Evolutionary conservation across 2,797 vertebrate genomes (phyloP).

Genomic region (Phoxinus dragarum): DNA sequence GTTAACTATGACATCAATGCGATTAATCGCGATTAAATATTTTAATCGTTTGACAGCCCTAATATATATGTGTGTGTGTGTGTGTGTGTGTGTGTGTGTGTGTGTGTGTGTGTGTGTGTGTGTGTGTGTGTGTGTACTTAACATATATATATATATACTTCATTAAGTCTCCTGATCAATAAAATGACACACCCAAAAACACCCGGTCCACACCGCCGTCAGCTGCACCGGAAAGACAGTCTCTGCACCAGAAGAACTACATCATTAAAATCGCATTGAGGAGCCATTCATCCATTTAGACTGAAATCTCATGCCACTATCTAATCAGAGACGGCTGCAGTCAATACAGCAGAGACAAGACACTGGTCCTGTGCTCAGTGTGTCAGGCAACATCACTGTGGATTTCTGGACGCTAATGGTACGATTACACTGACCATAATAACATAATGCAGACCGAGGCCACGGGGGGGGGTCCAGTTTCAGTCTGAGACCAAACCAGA

Average conservation of each 20-base stretch:
- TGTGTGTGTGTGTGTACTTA: too few species aligned
- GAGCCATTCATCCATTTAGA: slow-evolving; percentile 41
- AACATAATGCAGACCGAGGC: slow-evolving; percentile 16
- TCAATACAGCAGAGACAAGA: slow-evolving; percentile 35
- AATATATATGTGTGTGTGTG: too few species aligned
- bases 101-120: too few species aligned
- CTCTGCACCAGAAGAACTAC: slow-evolving; percentile 29
- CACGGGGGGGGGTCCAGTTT: background rate
- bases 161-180: background rate
- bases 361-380: background rate
- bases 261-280: slow-evolving; percentile 45
- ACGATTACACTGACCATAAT: slow-evolving; percentile 13
- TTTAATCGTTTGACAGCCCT: too few species aligned
- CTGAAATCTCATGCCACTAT: slow-evolving; percentile 40
- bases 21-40: too few species aligned
- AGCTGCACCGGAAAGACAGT: slow-evolving; percentile 33
- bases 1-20: too few species aligned
- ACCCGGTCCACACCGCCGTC: slow-evolving; percentile 32
- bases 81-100: too few species aligned
- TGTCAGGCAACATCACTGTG: slow-evolving; percentile 25
- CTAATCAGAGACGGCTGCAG: slow-evolving; percentile 18
- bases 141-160: background rate
- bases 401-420: slow-evolving; percentile 9
- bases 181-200: background rate
- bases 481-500: background rate